Evolutionary conservation across 2,113 vertebrate genomes (phyloP).

Genomic region (Oenanthe oenanthe): DNA sequence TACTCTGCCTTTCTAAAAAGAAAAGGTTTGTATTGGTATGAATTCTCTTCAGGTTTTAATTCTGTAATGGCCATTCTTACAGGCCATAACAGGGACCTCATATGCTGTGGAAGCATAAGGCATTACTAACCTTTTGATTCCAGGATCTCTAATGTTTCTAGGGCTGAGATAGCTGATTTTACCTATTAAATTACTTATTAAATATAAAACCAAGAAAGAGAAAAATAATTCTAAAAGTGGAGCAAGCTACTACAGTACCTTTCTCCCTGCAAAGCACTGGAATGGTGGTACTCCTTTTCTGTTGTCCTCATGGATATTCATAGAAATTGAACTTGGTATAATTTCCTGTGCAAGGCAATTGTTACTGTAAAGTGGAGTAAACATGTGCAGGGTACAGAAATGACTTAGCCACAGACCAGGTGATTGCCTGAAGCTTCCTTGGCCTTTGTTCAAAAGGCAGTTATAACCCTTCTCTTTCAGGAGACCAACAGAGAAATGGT

Average conservation of each 20-base stretch:
- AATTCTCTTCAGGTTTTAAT: neutral
- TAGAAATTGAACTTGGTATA: neutral
- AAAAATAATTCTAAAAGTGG: neutral
- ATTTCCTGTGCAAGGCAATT: neutral
- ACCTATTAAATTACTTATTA: neutral
- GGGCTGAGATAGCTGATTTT: neutral
- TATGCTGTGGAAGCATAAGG: neutral
- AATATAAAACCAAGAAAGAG: neutral
- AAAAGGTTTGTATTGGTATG: neutral
- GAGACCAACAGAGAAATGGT: neutral
- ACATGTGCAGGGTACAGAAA: neutral
- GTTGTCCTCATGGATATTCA: neutral
- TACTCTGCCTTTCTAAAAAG: neutral
- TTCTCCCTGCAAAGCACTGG: neutral
- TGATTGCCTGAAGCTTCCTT: neutral
- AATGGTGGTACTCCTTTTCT: neutral
- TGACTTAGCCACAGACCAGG: neutral
- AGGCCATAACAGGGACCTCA: neutral
- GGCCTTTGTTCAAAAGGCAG: neutral
- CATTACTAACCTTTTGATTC: neutral
- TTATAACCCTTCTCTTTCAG: neutral
- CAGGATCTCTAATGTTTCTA: neutral
- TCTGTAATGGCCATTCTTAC: neutral
- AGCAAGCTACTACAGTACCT: neutral
- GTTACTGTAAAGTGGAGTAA: neutral